Evolutionary conservation across 1,140 invertebrate species (phyloP).

Genomic region (Chrysomallon squamiferum): DNA sequence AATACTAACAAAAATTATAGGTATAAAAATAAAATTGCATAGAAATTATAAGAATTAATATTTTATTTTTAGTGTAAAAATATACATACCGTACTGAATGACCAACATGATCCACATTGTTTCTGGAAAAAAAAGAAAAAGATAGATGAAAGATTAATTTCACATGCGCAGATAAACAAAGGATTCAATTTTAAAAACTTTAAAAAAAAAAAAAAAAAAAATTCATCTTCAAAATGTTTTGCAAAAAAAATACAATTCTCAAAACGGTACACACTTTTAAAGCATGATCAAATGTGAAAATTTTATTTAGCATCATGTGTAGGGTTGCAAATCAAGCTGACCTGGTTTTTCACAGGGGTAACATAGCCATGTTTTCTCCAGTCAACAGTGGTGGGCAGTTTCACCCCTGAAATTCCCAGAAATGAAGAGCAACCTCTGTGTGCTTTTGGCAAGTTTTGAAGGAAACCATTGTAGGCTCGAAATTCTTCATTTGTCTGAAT

Average conservation of each 20-base stretch:
- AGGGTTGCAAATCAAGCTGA: too few relatives aligned
- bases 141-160: not conserved
- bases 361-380: conserved; percentile 65
- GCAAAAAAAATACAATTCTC: too few relatives aligned
- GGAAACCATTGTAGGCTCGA: conserved; percentile 28
- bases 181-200: not conserved
- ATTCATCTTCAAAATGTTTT: too few relatives aligned
- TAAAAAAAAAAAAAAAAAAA: not conserved
- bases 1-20: too few relatives aligned
- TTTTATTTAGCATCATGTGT: too few relatives aligned
- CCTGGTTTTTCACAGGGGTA: conserved; percentile 65
- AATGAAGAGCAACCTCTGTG: conserved; percentile 16
- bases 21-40: too few relatives aligned
- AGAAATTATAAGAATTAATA: too few relatives aligned
- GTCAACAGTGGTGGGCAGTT: conserved; percentile 54
- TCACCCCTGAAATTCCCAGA: conserved; percentile 13
- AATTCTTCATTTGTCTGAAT: conserved; percentile 28
- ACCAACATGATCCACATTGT: conserved; percentile 60
- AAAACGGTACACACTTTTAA: too few relatives aligned
- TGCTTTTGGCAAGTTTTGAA: conserved; percentile 7
- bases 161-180: not conserved
- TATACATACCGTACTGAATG: conserved; percentile 50
- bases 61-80: too few relatives aligned
- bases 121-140: conserved; percentile 25
- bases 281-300: too few relatives aligned